Conservation (phyloP, 2,888 invertebrate genomes). For the Lydus trimaculatus region DNA sequence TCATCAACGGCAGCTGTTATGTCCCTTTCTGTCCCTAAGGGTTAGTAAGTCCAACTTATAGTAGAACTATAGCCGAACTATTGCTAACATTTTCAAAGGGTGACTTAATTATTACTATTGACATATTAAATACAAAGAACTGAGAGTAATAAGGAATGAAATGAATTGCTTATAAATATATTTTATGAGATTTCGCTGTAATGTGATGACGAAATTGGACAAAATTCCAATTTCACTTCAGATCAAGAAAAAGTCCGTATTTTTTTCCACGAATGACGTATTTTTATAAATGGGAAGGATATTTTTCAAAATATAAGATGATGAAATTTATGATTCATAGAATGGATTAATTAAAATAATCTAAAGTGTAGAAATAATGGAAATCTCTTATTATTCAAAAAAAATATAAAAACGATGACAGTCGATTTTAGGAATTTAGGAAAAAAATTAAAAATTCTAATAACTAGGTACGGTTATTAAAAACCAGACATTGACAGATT, state of each 20-base stretch:
- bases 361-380: neutral
- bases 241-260: neutral
- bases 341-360: neutral
- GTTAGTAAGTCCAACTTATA: neutral
- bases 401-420: neutral
- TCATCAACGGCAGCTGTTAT: constrained; percentile 30
- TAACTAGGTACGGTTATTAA: neutral
- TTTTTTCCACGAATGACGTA: neutral
- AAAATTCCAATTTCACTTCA: neutral
- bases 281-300: neutral
- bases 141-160: neutral
- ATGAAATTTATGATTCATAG: neutral
- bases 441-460: neutral
- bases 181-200: neutral
- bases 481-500: neutral
- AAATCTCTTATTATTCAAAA: neutral
- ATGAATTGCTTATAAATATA: neutral
- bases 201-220: neutral
- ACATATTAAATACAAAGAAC: neutral
- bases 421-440: neutral
- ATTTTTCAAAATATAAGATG: neutral
- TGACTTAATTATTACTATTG: constrained; percentile 27
- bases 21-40: constrained; percentile 17
- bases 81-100: constrained; percentile 1
- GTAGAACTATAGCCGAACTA: neutral